Evolutionary conservation across 37 sponge, comb jelly and placozoan genomes (phyloP).

Genomic region (Chondrosia reniformis): DNA sequence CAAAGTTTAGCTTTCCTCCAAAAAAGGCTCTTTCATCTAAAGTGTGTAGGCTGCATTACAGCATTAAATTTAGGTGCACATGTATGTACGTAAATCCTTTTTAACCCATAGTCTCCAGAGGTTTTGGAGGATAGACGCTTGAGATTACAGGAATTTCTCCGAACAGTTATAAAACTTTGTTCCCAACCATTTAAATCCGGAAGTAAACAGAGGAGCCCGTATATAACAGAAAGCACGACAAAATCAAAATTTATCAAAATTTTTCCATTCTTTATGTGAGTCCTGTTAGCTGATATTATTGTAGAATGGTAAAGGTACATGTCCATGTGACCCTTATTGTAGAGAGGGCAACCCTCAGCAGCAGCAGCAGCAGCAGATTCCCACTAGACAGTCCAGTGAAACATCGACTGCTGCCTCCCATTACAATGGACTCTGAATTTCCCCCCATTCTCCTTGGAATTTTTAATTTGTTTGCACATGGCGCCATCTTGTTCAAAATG

Average conservation of each 20-base stretch:
- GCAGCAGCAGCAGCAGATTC: too few relatives aligned
- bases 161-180: constrained; percentile 49
- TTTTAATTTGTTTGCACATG: too few relatives aligned
- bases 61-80: background rate
- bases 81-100: background rate
- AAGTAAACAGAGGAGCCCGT: background rate
- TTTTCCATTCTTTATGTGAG: constrained; percentile 75
- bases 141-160: constrained; percentile 71
- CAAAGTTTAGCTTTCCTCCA: constrained; percentile 79
- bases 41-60: constrained; percentile 14
- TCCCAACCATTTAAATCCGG: background rate
- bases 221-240: constrained; percentile 38
- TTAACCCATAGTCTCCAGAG: constrained; percentile 44
- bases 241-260: constrained; percentile 56
- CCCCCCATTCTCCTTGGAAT: too few relatives aligned
- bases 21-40: constrained; percentile 78
- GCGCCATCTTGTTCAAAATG: too few relatives aligned
- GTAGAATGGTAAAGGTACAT: background rate
- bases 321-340: background rate
- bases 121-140: constrained; percentile 65
- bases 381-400: too few relatives aligned
- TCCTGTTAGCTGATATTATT: background rate
- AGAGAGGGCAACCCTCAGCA: background rate
- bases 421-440: background rate
- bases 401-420: too few relatives aligned